Evolutionary conservation across 2,113 vertebrate species (phyloP).

Genomic region (Odocoileus virginianus): DNA sequence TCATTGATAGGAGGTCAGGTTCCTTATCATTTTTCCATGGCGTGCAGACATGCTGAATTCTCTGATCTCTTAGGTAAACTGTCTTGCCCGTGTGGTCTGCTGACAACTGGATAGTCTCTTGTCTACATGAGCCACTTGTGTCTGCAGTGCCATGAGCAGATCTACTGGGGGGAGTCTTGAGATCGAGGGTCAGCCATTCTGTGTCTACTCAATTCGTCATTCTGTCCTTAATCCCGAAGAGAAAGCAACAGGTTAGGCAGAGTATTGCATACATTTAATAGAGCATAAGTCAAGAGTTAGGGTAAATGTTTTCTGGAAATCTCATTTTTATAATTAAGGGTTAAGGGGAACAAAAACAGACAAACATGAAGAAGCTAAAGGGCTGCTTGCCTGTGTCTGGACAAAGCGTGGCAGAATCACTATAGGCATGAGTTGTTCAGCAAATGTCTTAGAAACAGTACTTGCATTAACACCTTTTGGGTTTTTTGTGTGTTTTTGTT

Average conservation of each 20-base stretch:
- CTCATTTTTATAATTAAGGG: not conserved
- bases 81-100: not conserved
- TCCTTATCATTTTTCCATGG: not conserved
- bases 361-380: not conserved
- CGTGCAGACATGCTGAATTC: not conserved
- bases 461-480: not conserved
- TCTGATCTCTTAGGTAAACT: not conserved
- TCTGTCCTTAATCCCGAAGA: not conserved
- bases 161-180: not conserved
- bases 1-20: not conserved
- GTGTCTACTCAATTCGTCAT: not conserved
- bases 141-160: not conserved
- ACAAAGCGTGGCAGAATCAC: not conserved
- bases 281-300: not conserved
- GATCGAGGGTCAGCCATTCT: not conserved
- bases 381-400: not conserved
- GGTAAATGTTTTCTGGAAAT: not conserved
- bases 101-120: not conserved
- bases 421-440: rapidly evolving
- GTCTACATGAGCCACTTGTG: not conserved
- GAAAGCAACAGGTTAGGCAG: not conserved
- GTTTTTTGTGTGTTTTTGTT: not conserved
- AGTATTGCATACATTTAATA: not conserved
- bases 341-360: not conserved
- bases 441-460: not conserved